Evolutionary conservation across 2,797 vertebrate genomes (phyloP).

Genomic region (Platyrinchus mystaceus): DNA sequence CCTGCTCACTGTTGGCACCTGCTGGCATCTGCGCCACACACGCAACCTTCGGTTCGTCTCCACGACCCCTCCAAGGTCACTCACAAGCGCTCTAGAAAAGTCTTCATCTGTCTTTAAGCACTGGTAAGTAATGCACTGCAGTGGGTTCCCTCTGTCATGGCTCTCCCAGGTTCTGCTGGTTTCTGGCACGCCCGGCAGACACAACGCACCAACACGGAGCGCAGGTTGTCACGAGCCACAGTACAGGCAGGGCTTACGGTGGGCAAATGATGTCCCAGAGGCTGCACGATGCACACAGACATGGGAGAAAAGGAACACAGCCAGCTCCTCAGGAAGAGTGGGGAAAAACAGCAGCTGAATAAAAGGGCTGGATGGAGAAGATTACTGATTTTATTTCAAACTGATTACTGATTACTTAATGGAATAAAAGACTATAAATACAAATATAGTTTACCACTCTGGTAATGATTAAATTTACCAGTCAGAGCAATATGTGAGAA

Average conservation of each 20-base stretch:
- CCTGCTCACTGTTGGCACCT: background rate
- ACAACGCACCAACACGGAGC: fast-evolving
- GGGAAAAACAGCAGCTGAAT: background rate
- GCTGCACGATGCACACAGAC: background rate
- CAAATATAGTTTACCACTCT: background rate
- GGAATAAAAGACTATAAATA: background rate
- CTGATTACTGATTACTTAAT: background rate
- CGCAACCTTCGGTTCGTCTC: fast-evolving
- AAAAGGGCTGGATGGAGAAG: background rate
- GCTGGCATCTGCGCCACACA: fast-evolving
- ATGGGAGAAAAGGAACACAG: background rate
- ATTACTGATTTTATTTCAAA: background rate
- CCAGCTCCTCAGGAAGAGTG: background rate
- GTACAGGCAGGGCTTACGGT: background rate
- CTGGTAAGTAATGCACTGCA: background rate
- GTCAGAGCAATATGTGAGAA: background rate
- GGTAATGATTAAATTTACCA: background rate
- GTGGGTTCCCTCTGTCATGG: background rate
- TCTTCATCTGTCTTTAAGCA: background rate
- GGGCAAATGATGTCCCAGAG: background rate
- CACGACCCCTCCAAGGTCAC: background rate
- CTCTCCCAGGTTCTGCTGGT: background rate
- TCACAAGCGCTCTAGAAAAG: background rate
- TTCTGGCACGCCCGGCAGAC: background rate
- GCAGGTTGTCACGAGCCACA: fast-evolving